Evolutionary conservation across 2,888 invertebrate species (phyloP), one percentile per base, ranked within the genome.

Genomic region (Cremastobaeus sp.): DNA sequence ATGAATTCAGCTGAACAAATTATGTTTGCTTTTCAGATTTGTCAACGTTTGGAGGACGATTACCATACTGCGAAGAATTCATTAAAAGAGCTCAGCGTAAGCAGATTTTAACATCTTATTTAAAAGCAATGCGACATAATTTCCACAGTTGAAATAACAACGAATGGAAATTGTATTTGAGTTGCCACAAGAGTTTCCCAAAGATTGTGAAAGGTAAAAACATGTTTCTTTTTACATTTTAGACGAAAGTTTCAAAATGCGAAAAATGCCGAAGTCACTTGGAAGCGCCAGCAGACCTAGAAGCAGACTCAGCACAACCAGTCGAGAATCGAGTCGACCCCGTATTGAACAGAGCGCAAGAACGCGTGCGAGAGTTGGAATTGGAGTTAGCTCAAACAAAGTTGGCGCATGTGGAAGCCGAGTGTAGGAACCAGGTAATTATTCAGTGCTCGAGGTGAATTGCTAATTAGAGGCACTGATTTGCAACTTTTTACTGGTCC

Each of bases 311-410:
- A 8, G 60, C 69, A 0, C 82, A 85, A 57, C 82, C 85, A 2
- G 70, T 83, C 39, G 86, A 88, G 50, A 86, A 81, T 69, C 81
- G 86, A 12, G 77, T 82, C 35, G 87, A 87, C 70, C 86, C 87
- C 9, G 77, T 86, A 60, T 74, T 87, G 12, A 86, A 83, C 37
- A 86, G 90, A 34, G 89, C 92, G 1, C 88, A 91, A 77, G 91
- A 92, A 81, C 91, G 94, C 76, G 93, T 97, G 50, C 90, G 96
- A 1, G 97, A 97, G 85, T 89, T 99, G 12, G 99, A 99, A 87
- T 89, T 98, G 68, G 98, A 99, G 84, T 89, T 99, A 78, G 99
- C 99, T 1, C 96, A 97, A 86, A 97, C 98, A 0, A 99, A 99
- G 88, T 89, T 99, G 77, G 97, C 97, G 0, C 94, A 98, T 77